phyloP scores from a whole-genome alignment of 2,113 vertebrate species.

The Cochlearius cochlearius region DNA sequence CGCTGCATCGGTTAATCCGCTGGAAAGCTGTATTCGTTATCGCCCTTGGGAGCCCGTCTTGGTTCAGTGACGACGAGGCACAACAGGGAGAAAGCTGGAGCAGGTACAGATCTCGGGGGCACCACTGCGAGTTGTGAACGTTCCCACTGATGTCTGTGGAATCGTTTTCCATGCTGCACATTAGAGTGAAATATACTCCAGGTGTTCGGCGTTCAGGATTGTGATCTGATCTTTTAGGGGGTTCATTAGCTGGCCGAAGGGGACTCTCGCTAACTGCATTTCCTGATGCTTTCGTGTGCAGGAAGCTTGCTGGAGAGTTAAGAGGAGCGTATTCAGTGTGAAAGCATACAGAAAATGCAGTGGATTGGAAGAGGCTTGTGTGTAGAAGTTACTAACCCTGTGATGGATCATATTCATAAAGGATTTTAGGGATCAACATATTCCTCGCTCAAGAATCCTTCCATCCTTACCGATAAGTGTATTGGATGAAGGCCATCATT shows the following conservation, averaged over 20 bases:
- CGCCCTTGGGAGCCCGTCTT: neutral
- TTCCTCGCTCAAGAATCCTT: slow-evolving; percentile 1
- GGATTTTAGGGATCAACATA: slow-evolving; percentile 8
- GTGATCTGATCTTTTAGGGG: neutral
- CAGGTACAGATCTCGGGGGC: neutral
- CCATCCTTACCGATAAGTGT: neutral
- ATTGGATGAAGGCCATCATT: slow-evolving; percentile 1
- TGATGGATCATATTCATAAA: slow-evolving; percentile 47
- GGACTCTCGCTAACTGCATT: neutral
- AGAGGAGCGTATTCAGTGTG: neutral
- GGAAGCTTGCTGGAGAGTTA: neutral
- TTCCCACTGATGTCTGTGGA: neutral
- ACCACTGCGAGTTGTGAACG: neutral
- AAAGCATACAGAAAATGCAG: neutral
- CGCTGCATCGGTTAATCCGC: neutral
- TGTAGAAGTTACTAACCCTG: slow-evolving; percentile 37
- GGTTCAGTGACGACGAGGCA: neutral
- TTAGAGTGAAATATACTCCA: neutral
- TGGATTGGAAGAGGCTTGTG: slow-evolving; percentile 20
- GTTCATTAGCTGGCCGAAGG: neutral
- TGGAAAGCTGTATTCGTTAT: neutral
- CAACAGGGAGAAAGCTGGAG: neutral
- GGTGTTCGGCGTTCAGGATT: neutral
- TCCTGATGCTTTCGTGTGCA: neutral
- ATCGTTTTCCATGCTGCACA: neutral